Evolutionary conservation across 2,113 vertebrate species (phyloP).

Genomic region (Pedionomus torquatus): DNA sequence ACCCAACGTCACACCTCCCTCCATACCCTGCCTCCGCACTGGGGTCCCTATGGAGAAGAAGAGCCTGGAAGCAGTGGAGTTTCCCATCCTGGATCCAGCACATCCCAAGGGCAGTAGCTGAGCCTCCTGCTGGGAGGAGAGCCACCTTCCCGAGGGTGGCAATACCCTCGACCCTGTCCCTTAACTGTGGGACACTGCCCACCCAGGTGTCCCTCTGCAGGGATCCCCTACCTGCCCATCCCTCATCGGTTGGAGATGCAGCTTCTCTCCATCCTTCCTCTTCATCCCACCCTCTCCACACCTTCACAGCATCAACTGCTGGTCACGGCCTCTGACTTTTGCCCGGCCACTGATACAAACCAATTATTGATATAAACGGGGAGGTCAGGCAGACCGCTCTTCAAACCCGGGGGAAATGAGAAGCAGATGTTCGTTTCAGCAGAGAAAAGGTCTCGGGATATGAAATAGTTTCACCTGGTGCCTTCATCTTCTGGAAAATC

Average conservation of each 20-base stretch:
- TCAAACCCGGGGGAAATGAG: neutral
- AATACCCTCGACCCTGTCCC: accelerated
- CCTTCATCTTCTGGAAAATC: conserved; percentile 61
- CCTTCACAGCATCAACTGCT: neutral
- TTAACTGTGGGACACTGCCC: neutral
- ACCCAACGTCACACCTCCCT: neutral
- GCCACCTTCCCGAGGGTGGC: neutral
- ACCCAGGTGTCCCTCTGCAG: neutral
- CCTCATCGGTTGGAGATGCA: accelerated
- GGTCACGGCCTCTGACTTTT: neutral
- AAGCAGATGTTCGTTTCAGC: conserved; percentile 43
- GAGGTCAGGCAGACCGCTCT: neutral
- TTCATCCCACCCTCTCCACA: accelerated
- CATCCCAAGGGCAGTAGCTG: accelerated
- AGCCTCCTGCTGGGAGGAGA: neutral
- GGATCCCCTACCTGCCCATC: neutral
- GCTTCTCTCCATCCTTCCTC: neutral
- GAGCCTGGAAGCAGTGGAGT: neutral
- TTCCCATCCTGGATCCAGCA: neutral
- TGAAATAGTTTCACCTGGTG: conserved; percentile 64
- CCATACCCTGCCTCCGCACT: neutral
- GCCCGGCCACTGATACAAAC: neutral
- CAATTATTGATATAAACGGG: neutral
- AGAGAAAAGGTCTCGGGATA: conserved; percentile 35
- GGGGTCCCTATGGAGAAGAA: neutral